Base-by-base conservation (phyloP, 2,113 vertebrate species). In the Ailuropoda melanoleuca region DNA sequence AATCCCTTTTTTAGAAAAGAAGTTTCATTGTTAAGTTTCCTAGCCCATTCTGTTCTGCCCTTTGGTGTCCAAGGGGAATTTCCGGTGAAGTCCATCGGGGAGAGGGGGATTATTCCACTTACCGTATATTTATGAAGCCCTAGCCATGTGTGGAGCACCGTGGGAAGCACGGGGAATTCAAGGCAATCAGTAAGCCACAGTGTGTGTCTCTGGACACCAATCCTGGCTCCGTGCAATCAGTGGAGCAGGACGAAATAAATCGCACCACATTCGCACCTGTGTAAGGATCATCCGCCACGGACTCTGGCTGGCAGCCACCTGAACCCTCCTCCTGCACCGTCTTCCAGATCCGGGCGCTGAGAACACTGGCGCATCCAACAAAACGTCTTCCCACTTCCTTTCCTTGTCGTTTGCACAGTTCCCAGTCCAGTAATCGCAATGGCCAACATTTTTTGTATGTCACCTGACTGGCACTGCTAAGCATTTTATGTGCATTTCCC, bases 241-340 rank as follows among this genome's bases (percentile, higher is more conserved):
- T 0, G 7, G 29, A 56, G 26, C 48, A 0, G 37, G 43, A 53
- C 6, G 24, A n/a, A 12, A 3, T 7, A 23, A 29, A 1, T 26
- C 0, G 4, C 15, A 12, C 15, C 9, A 3, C 1, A 4, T 1
- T 10, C n/a, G 7, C 1, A 0, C 9, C 31, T 24, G 0, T 12
- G 29, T 37, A 48, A 26, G 1, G 7, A 3, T 2, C n/a, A 1
- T 8, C 7, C 48, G 26, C 10, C 2, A 12, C 1, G 0, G 2
- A 0, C 6, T 12, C 13, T 4, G 17, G 50, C 23, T 3, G 31
- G 37, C 24, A 9, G 0, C 34, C 19, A 4, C 64, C 13, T 4
- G 23, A 21, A 8, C 74, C 10, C 4, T 24, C 0, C 21, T 39
- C 34, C 56, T 12, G n/a, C 7, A 1, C 21, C 1, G 0, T 3